Evolutionary conservation across 1,140 invertebrate genomes (phyloP).

Genomic region (Zaprionus vittiger): DNA sequence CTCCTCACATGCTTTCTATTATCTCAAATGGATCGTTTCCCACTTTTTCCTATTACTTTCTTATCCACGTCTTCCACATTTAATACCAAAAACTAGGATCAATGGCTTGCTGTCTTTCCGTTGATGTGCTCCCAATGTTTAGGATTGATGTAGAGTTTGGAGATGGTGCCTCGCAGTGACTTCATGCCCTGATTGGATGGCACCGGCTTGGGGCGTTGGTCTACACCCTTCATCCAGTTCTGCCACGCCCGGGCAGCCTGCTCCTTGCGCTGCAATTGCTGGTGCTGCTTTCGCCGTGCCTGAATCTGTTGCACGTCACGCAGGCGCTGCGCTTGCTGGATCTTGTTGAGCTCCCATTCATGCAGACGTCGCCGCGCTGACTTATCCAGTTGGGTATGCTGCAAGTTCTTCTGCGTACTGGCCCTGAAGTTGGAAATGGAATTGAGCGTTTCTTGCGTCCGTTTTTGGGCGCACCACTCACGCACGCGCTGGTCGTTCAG

Average conservation of each 20-base stretch:
- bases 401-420: neutral
- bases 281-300: slow-evolving; percentile 17
- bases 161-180: slow-evolving; percentile 67
- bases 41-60: neutral
- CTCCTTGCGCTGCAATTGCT: slow-evolving; percentile 35
- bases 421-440: neutral
- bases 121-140: slow-evolving; percentile 53
- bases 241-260: slow-evolving; percentile 48
- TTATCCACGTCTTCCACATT: neutral
- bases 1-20: neutral
- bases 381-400: neutral
- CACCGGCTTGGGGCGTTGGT: slow-evolving; percentile 64
- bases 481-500: slow-evolving; percentile 47
- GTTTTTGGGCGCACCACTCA: slow-evolving; percentile 51
- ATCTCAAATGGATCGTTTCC: neutral
- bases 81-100: neutral
- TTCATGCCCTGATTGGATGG: slow-evolving; percentile 60
- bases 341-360: slow-evolving; percentile 55
- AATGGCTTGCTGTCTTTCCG: slow-evolving; percentile 5
- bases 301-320: slow-evolving; percentile 13
- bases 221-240: slow-evolving; percentile 55
- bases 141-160: slow-evolving; percentile 64
- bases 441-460: slow-evolving; percentile 3
- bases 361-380: slow-evolving; percentile 17
- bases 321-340: slow-evolving; percentile 36